Conservation (phyloP, 2,113 vertebrate genomes). For the Laticauda colubrina region DNA sequence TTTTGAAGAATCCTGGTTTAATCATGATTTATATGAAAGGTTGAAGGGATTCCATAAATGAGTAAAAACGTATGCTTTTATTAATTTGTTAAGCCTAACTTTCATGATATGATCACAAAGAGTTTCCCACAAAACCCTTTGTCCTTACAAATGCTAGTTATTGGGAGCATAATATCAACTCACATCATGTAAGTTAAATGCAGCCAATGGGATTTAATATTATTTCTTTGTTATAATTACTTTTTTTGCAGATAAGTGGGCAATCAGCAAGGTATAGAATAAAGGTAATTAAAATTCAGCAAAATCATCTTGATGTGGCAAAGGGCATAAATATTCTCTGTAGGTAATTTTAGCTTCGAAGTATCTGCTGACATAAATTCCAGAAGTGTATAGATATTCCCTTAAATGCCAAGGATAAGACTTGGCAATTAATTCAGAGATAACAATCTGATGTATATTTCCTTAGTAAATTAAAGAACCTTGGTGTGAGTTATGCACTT, state of each 20-base stretch:
- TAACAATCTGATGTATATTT: not conserved
- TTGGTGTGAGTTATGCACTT: not conserved
- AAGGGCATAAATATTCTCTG: conserved; percentile 17
- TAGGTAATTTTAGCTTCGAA: conserved; percentile 4
- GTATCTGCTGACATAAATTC: conserved; percentile 5
- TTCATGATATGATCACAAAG: not conserved
- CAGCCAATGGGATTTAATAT: not conserved
- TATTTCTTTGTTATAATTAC: not conserved
- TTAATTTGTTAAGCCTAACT: not conserved
- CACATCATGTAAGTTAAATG: not conserved
- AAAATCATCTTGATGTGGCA: conserved; percentile 12
- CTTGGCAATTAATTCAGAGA: not conserved
- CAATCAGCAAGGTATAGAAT: not conserved
- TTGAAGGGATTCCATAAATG: not conserved
- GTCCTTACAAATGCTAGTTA: not conserved
- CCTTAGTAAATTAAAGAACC: conserved; percentile 18
- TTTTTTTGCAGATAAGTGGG: not conserved
- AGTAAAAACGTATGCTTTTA: not conserved
- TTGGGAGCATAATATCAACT: too few relatives aligned
- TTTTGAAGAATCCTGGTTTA: not conserved
- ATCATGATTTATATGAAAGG: not conserved
- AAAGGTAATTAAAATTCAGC: conserved; percentile 20
- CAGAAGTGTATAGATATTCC: conserved; percentile 17
- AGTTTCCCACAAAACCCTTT: not conserved
- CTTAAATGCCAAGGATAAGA: conserved; percentile 21